Evolutionary conservation across 2,888 invertebrate genomes (phyloP).

Genomic region (Atherix ibis): DNA sequence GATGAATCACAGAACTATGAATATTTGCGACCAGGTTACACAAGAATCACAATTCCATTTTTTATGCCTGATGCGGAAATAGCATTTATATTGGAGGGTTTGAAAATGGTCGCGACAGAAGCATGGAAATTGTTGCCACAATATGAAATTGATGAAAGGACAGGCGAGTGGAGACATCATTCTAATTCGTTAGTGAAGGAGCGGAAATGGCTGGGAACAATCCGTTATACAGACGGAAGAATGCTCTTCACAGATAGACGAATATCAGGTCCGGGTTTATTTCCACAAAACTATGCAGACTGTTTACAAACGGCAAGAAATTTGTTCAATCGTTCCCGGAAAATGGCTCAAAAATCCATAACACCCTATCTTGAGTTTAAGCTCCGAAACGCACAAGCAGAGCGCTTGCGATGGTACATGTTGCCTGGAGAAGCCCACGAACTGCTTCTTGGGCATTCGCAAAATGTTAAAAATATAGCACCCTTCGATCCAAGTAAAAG

Average conservation of each 20-base stretch:
- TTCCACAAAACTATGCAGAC: constrained; percentile 59
- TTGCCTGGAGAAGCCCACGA: constrained; percentile 74
- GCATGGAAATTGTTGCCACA: constrained; percentile 81
- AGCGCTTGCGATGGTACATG: constrained; percentile 73
- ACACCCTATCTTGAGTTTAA: constrained; percentile 38
- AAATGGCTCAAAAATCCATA: constrained; percentile 56
- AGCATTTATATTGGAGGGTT: constrained; percentile 65
- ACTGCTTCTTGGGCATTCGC: constrained; percentile 53
- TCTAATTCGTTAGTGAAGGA: constrained; percentile 64
- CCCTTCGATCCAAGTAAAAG: constrained; percentile 53
- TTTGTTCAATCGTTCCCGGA: constrained; percentile 59
- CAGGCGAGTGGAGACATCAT: constrained; percentile 80
- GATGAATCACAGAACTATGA: constrained; percentile 40
- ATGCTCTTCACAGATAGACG: constrained; percentile 57
- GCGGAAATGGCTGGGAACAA: constrained; percentile 63
- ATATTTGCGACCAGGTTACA: constrained; percentile 72
- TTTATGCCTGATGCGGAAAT: constrained; percentile 67
- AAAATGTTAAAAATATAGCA: constrained; percentile 59
- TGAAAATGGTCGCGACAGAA: constrained; percentile 75
- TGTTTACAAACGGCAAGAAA: constrained; percentile 65
- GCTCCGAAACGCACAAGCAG: constrained; percentile 23
- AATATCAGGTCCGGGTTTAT: constrained; percentile 53
- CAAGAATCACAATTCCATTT: constrained; percentile 69
- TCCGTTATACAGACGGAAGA: constrained; percentile 58
- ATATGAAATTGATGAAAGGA: constrained; percentile 72